Evolutionary conservation across 2,797 vertebrate species (phyloP).

Genomic region (Gymnopithys bicolor): DNA sequence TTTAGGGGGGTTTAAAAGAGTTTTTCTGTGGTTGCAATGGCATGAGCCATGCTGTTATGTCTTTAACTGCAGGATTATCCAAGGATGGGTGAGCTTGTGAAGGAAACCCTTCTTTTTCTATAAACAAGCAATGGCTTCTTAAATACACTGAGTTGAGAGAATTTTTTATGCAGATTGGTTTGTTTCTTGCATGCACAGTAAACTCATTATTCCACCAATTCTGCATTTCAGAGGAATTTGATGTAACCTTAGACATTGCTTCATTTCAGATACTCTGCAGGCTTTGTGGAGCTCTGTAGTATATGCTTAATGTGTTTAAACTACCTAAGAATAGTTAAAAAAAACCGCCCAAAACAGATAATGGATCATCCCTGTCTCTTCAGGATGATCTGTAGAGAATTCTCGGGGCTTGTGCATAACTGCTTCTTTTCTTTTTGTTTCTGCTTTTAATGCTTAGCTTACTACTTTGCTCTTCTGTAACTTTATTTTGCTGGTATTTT

Average conservation of each 20-base stretch:
- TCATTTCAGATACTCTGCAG: neutral
- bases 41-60: neutral
- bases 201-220: neutral
- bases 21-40: neutral
- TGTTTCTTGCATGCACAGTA: neutral
- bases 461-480: constrained; percentile 73
- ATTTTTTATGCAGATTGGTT: neutral
- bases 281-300: neutral
- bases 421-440: constrained; percentile 70
- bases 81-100: neutral
- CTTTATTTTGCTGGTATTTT: constrained; percentile 80
- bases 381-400: neutral
- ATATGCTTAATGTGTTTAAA: neutral
- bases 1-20: neutral
- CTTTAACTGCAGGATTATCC: neutral
- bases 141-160: neutral
- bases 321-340: neutral
- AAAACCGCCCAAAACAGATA: neutral
- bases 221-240: neutral
- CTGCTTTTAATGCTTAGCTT: constrained; percentile 72
- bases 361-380: neutral
- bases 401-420: neutral
- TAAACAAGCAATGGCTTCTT: neutral
- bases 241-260: neutral
- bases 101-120: neutral